Conservation (phyloP, 2,113 vertebrate species). For the Zapornia atra region DNA sequence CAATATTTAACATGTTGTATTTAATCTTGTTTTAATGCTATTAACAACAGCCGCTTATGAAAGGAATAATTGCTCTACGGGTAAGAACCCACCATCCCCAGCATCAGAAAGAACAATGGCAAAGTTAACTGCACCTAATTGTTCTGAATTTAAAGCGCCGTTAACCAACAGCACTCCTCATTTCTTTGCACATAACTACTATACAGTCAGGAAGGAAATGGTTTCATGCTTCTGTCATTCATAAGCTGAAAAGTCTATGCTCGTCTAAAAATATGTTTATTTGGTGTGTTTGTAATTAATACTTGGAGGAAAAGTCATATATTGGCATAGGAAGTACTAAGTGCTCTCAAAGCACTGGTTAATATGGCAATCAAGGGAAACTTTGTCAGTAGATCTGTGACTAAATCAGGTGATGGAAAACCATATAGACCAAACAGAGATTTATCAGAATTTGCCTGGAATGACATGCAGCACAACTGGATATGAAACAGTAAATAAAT, state of each 20-base stretch:
- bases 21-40: constrained; percentile 84
- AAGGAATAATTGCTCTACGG: constrained; percentile 70
- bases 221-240: constrained; percentile 63
- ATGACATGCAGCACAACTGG: neutral
- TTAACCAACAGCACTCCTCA: constrained; percentile 65
- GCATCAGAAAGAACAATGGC: constrained; percentile 71
- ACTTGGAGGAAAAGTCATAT: neutral
- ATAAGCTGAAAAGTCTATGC: constrained; percentile 53
- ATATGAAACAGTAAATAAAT: constrained; percentile 43
- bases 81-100: constrained; percentile 63
- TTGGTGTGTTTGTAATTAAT: constrained; percentile 14
- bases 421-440: neutral
- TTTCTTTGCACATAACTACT: constrained; percentile 62
- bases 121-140: constrained; percentile 75
- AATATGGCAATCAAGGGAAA: neutral
- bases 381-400: neutral
- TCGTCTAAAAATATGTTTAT: neutral
- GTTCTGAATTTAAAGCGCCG: constrained; percentile 69
- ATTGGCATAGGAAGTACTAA: neutral
- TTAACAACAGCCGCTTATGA: constrained; percentile 78
- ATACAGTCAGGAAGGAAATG: constrained; percentile 44
- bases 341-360: neutral
- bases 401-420: neutral
- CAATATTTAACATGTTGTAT: constrained; percentile 84
- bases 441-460: neutral